Conservation (phyloP, 2,113 vertebrate species). For the mouse (Mus musculus) region GRCm39 chr16:55095001-55095500, state of each 20-base stretch:
- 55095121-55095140: background rate
- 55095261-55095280: background rate
- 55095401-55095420: background rate
- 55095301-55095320: background rate
- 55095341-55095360: background rate
- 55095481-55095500: background rate
- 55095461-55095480: background rate
- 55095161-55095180: background rate
- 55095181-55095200: conserved; percentile 8
- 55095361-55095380: background rate
- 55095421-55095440: background rate
- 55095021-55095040: background rate
- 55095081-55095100: background rate
- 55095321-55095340: background rate
- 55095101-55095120: background rate
- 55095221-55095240: background rate
- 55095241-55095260: conserved; percentile 8
- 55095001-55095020: background rate
- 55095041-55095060: background rate
- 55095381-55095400: background rate
- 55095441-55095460: background rate
- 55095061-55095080: background rate
- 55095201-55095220: conserved; percentile 20
- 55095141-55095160: background rate
- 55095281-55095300: background rate